Conservation (phyloP, 2,888 invertebrate species). For the Pteria penguin region DNA sequence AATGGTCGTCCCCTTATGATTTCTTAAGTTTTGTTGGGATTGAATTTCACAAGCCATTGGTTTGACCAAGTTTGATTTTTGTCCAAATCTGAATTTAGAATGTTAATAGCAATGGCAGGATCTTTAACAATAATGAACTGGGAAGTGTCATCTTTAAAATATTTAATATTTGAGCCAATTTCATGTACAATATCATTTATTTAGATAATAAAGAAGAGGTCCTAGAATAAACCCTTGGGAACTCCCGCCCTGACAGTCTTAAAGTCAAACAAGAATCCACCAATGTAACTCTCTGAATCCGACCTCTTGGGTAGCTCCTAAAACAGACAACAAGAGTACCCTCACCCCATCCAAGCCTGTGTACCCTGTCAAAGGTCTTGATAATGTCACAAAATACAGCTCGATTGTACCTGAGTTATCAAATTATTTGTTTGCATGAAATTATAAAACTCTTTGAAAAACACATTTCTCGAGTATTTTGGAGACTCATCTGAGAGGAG, state of each 20-base stretch:
- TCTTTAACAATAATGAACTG: neutral
- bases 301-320: neutral
- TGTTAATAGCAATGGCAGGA: neutral
- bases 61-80: neutral
- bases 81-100: neutral
- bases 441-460: neutral
- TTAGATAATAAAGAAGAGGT: neutral
- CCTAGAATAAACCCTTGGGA: neutral
- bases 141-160: slow-evolving; percentile 11
- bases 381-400: neutral
- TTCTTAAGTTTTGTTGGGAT: slow-evolving; percentile 4
- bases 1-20: neutral
- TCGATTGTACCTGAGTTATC: neutral
- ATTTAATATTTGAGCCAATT: neutral
- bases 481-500: neutral
- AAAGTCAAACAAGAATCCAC: neutral
- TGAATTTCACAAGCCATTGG: neutral
- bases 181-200: neutral
- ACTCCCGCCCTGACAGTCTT: neutral
- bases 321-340: neutral
- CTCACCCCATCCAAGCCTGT: neutral
- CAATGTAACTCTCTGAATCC: neutral
- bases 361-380: neutral
- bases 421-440: neutral
- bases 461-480: neutral